A percentile compares a stretch with the other conserved stretches of the same genome.
phyloP scores from a whole-genome alignment of 2,113 vertebrate species.

The Pterophyllum scalare region DNA sequence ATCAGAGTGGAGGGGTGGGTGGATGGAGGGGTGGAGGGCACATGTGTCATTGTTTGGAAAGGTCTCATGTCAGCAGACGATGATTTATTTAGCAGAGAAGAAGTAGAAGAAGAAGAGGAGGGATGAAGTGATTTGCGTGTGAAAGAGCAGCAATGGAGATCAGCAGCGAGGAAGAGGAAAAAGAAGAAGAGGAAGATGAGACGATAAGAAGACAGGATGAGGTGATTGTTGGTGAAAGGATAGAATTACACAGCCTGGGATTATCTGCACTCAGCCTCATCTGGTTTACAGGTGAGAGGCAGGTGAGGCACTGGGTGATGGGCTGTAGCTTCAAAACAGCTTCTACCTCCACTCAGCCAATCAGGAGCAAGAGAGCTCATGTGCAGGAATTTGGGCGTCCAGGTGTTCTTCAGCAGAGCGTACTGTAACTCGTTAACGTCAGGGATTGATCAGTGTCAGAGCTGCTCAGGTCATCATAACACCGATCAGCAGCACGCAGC shows the following conservation, averaged over 20 bases:
- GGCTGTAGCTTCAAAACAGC: slow-evolving; percentile 17
- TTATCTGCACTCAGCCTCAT: slow-evolving; percentile 53
- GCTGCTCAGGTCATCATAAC: background rate
- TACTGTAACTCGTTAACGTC: background rate
- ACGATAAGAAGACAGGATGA: slow-evolving; percentile 55
- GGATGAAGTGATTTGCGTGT: slow-evolving; percentile 62
- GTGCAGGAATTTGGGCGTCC: background rate
- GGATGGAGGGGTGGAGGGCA: slow-evolving; percentile 10
- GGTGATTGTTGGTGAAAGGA: slow-evolving; percentile 53
- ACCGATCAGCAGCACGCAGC: background rate
- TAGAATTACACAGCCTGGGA: slow-evolving; percentile 60
- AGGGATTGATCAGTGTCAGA: background rate
- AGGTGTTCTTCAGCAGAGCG: background rate
- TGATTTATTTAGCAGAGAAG: slow-evolving; percentile 58
- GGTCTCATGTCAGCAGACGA: slow-evolving; percentile 50
- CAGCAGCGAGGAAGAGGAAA: slow-evolving; percentile 28
- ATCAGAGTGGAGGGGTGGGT: slow-evolving; percentile 44
- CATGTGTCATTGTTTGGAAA: slow-evolving; percentile 52
- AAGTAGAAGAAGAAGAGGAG: background rate
- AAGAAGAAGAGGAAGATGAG: slow-evolving; percentile 33
- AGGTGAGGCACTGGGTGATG: slow-evolving; percentile 46
- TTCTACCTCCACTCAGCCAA: slow-evolving; percentile 6
- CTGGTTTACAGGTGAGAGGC: slow-evolving; percentile 58
- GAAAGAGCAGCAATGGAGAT: slow-evolving; percentile 57
- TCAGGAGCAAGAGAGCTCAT: background rate